Conservation (phyloP, 1,140 invertebrate genomes). For the Drosophila kikkawai region DNA sequence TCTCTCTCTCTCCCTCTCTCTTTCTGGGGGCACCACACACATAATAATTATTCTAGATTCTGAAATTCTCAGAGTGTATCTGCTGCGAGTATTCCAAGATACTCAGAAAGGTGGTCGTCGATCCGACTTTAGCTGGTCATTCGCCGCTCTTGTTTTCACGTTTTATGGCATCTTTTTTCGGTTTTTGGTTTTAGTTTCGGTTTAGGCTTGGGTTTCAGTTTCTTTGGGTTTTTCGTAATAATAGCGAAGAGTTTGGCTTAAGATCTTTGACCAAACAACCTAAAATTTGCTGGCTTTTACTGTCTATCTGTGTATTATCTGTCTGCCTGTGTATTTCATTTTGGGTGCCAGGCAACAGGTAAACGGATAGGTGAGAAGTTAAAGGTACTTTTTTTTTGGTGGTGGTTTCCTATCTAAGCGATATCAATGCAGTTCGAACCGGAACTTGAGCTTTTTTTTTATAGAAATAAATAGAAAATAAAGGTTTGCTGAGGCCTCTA, state of each 20-base stretch:
- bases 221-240: conserved; percentile 26
- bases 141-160: conserved; percentile 34
- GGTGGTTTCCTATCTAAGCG: conserved; percentile 11
- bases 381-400: conserved; percentile 1
- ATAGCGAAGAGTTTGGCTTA: conserved; percentile 26
- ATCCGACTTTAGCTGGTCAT: conserved; percentile 60
- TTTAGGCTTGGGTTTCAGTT: conserved; percentile 36
- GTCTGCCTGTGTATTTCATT: background rate
- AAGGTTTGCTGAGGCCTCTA: background rate
- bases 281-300: background rate
- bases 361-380: background rate
- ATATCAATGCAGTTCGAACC: conserved; percentile 39
- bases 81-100: conserved; percentile 17
- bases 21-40: conserved; percentile 31
- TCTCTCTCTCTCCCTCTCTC: conserved; percentile 1
- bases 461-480: background rate
- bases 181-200: conserved; percentile 20
- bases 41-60: conserved; percentile 79
- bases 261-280: conserved; percentile 9
- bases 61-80: conserved; percentile 39
- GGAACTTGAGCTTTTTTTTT: conserved; percentile 1
- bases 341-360: conserved; percentile 28
- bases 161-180: conserved; percentile 34
- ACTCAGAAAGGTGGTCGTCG: conserved; percentile 67
- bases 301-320: background rate